These are phyloP conservation scores for Notamacropus eugenii DNA, from an alignment of 2,797 vertebrate species.

Conservation along the genomic window DNA sequence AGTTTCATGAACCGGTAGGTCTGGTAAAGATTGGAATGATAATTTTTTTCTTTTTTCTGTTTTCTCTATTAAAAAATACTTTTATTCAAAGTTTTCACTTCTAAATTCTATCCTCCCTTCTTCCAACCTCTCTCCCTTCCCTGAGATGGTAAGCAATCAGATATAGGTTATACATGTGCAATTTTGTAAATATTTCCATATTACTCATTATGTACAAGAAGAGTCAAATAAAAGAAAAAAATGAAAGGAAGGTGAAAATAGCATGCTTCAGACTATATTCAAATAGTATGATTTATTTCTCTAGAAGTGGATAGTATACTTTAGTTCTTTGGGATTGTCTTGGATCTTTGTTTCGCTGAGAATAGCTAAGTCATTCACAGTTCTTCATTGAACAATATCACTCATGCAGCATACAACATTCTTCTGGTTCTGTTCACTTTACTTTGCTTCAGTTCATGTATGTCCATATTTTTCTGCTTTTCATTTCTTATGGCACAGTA, in stretches of 20 bases:
- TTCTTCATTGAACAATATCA: not conserved
- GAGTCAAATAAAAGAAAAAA: not conserved
- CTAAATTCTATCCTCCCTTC: not conserved
- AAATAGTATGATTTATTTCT: not conserved
- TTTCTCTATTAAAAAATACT: not conserved
- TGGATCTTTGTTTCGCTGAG: not conserved
- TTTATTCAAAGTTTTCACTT: not conserved
- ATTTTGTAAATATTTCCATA: not conserved
- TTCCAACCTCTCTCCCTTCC: not conserved
- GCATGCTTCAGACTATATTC: not conserved
- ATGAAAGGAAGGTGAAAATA: not conserved
- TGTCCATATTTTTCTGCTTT: not conserved
- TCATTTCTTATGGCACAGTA: not conserved
- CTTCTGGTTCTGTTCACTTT: not conserved
- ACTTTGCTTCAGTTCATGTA: not conserved
- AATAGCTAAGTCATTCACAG: not conserved
- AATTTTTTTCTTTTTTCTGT: not conserved
- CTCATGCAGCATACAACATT: not conserved
- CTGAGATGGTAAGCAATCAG: not conserved
- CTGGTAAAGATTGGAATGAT: not conserved
- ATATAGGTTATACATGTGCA: not conserved
- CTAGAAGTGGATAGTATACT: not conserved
- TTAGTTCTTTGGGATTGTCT: not conserved
- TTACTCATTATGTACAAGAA: not conserved
- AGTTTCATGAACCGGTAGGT: not conserved